Conservation (phyloP, 2,797 vertebrate species). For the Periophthalmus magnuspinnatus region DNA sequence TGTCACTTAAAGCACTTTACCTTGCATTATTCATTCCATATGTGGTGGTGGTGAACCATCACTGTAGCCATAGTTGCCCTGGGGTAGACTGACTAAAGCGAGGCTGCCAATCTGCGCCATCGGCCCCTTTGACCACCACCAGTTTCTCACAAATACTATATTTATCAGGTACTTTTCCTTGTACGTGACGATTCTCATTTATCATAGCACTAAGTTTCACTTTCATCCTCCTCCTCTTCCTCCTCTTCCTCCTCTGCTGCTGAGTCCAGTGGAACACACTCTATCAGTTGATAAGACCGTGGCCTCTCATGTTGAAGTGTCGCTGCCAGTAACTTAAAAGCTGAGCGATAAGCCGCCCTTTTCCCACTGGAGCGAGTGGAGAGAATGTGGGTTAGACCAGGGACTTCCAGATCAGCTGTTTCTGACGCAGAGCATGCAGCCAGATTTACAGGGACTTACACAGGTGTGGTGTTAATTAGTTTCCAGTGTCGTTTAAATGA, state of each 20-base stretch:
- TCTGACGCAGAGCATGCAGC: constrained; percentile 30
- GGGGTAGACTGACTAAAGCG: no score
- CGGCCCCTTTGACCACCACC: no score
- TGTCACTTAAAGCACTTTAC: no score
- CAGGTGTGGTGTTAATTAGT: no score
- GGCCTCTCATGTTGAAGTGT: constrained; percentile 34
- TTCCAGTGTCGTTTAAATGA: neutral
- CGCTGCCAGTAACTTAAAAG: constrained; percentile 60
- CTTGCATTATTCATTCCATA: no score
- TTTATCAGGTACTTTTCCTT: neutral
- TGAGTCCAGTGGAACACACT: constrained; percentile 21
- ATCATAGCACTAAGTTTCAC: neutral
- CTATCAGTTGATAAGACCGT: constrained; percentile 41
- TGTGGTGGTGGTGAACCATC: no score
- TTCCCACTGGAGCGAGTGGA: constrained; percentile 21
- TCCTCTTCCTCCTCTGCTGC: neutral
- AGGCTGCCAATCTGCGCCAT: no score
- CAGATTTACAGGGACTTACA: neutral
- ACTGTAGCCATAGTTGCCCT: no score
- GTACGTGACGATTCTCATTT: neutral
- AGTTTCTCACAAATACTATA: no score
- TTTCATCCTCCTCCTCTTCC: neutral
- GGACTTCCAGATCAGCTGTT: constrained; percentile 33
- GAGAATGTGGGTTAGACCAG: constrained; percentile 38
- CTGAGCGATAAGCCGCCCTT: constrained; percentile 44